phyloP scores from a whole-genome alignment of 2,797 vertebrate species.

The Rhinella marina region DNA sequence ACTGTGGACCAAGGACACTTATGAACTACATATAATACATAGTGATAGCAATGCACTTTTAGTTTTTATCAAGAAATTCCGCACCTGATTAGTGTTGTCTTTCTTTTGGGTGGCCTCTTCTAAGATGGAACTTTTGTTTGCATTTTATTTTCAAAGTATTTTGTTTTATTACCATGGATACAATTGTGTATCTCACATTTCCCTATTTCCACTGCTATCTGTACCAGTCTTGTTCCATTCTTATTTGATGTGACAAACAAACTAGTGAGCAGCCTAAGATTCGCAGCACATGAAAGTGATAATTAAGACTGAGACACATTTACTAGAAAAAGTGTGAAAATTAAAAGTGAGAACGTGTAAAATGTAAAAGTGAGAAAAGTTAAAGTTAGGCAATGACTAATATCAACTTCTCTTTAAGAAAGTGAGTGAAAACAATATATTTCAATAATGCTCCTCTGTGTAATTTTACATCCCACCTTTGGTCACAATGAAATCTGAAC shows the following conservation, averaged over 20 bases:
- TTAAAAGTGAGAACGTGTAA: slow-evolving; percentile 19
- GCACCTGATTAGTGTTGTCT: too few species aligned
- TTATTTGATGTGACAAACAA: not conserved
- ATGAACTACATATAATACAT: not conserved
- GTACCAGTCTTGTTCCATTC: not conserved
- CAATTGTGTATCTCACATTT: not conserved
- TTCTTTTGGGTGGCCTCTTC: not conserved
- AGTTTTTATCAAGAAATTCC: too few species aligned
- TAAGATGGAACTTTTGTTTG: not conserved
- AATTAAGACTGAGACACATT: slow-evolving; percentile 9
- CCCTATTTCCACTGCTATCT: not conserved
- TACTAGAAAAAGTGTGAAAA: slow-evolving; percentile 15
- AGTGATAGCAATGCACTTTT: too few species aligned
- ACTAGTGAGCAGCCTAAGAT: slow-evolving; percentile 2
- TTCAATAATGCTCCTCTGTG: not conserved
- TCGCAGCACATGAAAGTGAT: slow-evolving; percentile 3
- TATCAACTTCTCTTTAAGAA: not conserved
- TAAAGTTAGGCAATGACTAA: not conserved
- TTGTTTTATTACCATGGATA: not conserved
- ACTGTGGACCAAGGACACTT: not conserved
- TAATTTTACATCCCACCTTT: not conserved
- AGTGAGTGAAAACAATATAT: not conserved
- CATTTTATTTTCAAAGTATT: not conserved
- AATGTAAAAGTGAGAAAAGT: not conserved
- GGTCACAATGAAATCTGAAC: not conserved